Percentiles rank a stretch among this genome's conserved stretches.
phyloP scores from a whole-genome alignment of 2,888 invertebrate genomes.

The Drosophila kokeensis region DNA sequence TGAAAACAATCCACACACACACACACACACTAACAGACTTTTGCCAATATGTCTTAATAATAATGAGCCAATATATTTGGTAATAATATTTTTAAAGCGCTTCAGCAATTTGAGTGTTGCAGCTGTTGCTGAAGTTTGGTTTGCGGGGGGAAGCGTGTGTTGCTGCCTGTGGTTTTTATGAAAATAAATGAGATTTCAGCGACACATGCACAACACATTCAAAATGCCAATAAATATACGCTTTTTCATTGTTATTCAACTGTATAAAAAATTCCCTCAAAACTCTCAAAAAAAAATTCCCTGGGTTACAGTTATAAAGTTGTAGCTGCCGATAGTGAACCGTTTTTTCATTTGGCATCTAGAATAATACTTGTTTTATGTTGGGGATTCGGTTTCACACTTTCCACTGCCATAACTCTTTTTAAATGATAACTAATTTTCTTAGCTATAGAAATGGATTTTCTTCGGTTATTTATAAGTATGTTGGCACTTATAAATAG shows the following conservation, averaged over 20 bases:
- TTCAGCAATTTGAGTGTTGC: conserved; percentile 43
- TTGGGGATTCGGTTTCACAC: background rate
- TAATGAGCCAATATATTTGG: conserved; percentile 75
- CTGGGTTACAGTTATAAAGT: background rate
- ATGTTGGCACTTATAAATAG: conserved; percentile 15
- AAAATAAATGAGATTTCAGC: conserved; percentile 11
- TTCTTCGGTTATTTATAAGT: conserved; percentile 24
- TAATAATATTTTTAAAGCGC: conserved; percentile 59
- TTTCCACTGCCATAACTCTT: conserved; percentile 3
- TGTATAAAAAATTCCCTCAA: background rate
- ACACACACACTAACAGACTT: conserved; percentile 10
- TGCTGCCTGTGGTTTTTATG: conserved; percentile 13
- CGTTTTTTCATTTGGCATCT: background rate
- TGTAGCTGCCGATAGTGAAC: background rate
- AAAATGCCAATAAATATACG: conserved; percentile 14
- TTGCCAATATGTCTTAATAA: conserved; percentile 38
- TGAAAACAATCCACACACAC: conserved; percentile 42
- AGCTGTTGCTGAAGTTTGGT: conserved; percentile 26
- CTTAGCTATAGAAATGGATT: conserved; percentile 16
- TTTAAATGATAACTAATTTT: conserved; percentile 11
- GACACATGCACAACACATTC: conserved; percentile 20
- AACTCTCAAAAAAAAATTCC: background rate
- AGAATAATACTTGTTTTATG: background rate
- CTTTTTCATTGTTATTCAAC: background rate
- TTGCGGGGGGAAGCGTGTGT: conserved; percentile 8